A percentile compares a stretch with the other conserved stretches of the same genome.
Evolutionary conservation across 1,140 invertebrate species (phyloP).

Genomic region (Anadara kagoshimensis): DNA sequence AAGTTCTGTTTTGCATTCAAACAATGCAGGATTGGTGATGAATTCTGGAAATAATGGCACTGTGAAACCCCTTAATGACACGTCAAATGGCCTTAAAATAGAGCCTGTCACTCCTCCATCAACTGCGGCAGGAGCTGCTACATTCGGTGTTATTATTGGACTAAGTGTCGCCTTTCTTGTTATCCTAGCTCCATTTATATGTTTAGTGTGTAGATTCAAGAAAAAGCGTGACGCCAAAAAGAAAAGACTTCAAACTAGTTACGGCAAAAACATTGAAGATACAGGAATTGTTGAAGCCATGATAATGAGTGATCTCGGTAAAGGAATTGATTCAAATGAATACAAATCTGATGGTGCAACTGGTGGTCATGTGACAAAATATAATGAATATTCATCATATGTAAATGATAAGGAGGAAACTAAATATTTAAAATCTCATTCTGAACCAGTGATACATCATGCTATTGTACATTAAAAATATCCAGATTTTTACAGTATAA

Average conservation of each 20-base stretch:
- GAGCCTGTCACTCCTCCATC: conserved; percentile 6
- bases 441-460: too few species aligned
- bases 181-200: conserved; percentile 62
- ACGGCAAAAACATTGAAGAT: conserved; percentile 33
- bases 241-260: conserved; percentile 8
- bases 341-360: not conserved
- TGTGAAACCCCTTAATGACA: not conserved
- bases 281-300: conserved; percentile 56
- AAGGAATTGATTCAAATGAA: conserved; percentile 1
- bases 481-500: too few species aligned
- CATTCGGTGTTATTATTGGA: conserved; percentile 59
- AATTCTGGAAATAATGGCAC: not conserved
- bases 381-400: too few species aligned
- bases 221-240: conserved; percentile 44
- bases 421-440: too few species aligned
- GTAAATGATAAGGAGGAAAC: too few species aligned
- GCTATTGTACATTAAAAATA: too few species aligned
- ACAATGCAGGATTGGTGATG: too few species aligned
- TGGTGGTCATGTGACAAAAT: too few species aligned
- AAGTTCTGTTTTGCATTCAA: too few species aligned
- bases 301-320: conserved; percentile 58
- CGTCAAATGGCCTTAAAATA: not conserved
- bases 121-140: conserved; percentile 29
- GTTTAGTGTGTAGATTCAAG: conserved; percentile 57
- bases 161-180: conserved; percentile 54